Base-by-base conservation (phyloP, 2,113 vertebrate genomes). In the Amphiprion ocellaris region DNA sequence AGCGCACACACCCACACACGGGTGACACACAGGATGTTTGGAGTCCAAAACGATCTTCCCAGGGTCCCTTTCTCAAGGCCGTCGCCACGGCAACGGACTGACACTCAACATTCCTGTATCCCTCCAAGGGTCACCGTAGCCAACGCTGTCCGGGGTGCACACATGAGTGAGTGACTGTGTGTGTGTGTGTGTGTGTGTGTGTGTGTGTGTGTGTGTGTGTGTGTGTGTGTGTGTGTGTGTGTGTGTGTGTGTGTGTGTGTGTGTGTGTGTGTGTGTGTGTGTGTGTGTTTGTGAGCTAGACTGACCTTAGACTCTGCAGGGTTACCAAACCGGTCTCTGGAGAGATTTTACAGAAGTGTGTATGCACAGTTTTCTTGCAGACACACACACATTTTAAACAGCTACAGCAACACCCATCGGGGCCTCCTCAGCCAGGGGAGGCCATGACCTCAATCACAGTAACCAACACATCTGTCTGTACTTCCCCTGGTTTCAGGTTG, bases 51-150 rank as follows among this genome's bases (percentile, higher is more conserved):
- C 46, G 33, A 80, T 87, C 90, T 93, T 94, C 93, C 88, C 92
- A 92, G 83, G 92, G 89, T 93, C 91, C 82, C 81, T 84, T 89
- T 92, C 84, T 92, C 93, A 93, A 89, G 91, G 87, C 87, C 81
- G 73, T 90, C 47, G 15, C 85, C 60, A 62, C 49, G 59, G 89
- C 76, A 88, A 93, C 90, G 67, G 72, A 89, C 74, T 78, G 88
- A 92, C 89, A 85, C 86, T 88, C 84, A 73, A 86, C 85, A 92
- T 94, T 93, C 92, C 89, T 54, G 56, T 77, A 88, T 82, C 81
- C 91, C 90, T 87, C 59, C 0, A 87, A 89, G 93, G 87, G 83
- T 89, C 85, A 76, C 58, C 15, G 10, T 54, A 68, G 87, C 89
- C 85, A 82, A 64, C 17, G 14, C 77, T 76, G 90, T 89, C 88